Conservation (phyloP, 1,140 invertebrate genomes). For the Parasteatoda tepidariorum region DNA sequence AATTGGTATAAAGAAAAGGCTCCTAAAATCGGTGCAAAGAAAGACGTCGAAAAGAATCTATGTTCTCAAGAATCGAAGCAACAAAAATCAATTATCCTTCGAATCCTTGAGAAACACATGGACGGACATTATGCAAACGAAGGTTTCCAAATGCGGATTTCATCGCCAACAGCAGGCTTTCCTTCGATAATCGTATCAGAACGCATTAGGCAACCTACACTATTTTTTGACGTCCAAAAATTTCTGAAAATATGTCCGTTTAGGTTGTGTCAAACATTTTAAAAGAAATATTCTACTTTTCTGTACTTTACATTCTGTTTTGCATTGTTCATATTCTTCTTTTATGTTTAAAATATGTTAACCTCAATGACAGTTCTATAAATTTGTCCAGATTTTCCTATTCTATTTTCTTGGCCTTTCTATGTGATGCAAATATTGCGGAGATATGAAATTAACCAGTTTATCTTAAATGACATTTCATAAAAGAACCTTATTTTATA, state of each 20-base stretch:
- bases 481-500: too few species aligned
- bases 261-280: conserved; percentile 34
- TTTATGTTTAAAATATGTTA: too few species aligned
- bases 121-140: conserved; percentile 53
- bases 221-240: conserved; percentile 39
- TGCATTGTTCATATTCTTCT: too few species aligned
- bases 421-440: too few species aligned
- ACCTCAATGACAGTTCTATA: too few species aligned
- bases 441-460: too few species aligned
- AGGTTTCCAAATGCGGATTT: conserved; percentile 53
- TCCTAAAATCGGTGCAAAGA: too few species aligned
- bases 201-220: conserved; percentile 27
- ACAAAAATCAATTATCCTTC: conserved; percentile 38
- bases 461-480: too few species aligned
- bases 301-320: not conserved
- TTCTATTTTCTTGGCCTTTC: too few species aligned
- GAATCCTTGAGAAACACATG: conserved; percentile 14
- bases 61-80: conserved; percentile 21
- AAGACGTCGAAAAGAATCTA: conserved; percentile 36
- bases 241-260: conserved; percentile 33
- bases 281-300: not conserved
- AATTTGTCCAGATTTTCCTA: too few species aligned
- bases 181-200: conserved; percentile 49
- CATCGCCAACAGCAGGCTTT: conserved; percentile 41
- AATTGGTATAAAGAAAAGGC: too few species aligned